Evolutionary conservation across 2,888 invertebrate species (phyloP), one percentile per base, ranked within the genome.

Genomic region (Leptogaster cylindrica): DNA sequence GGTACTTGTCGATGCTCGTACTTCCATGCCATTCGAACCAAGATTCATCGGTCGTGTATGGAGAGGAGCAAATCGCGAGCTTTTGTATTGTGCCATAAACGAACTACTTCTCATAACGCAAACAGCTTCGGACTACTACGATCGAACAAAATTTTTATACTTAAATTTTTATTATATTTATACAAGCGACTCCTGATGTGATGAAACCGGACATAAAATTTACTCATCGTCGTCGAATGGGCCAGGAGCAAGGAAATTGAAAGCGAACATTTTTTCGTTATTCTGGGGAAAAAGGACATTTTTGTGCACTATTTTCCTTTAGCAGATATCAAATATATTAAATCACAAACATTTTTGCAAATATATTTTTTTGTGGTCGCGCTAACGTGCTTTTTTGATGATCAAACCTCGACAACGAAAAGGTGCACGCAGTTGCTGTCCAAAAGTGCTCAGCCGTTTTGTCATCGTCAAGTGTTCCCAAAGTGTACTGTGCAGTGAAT

Each of bases 31-130:
- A 55, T 55, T 55, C 36, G 36, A 25, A 55, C 55, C 39, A 36
- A 50, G 39, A 55, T 25, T 46, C 55, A 33, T 44, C 28, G 10
- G 41, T 27, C 31, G 33, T 55, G 48, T 64, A 48, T 64, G 23
- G 44, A 46, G 64, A 48, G 41, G 50, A 64, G 64, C 48, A 65
- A 74, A 74, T 73, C 73, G 75, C 73, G 74, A 79, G 80, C 79
- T 80, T 80, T 79, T 80, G 80, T 79, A 80, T 80, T 78, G 79
- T 77, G 77, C 78, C 80, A 80, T 80, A 80, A 80, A 80, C 80
- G 79, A 78, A 79, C 77, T 77, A 80, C 79, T 80, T 79, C 78
- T 80, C 79, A 79, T 80, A 80, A 80, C 79, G 80, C 80, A 78
- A 80, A 80, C 79, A 80, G 77, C 78, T 77, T 79, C 77, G 77